Conservation (phyloP, 2,113 vertebrate species). For the Casuarius casuarius region DNA sequence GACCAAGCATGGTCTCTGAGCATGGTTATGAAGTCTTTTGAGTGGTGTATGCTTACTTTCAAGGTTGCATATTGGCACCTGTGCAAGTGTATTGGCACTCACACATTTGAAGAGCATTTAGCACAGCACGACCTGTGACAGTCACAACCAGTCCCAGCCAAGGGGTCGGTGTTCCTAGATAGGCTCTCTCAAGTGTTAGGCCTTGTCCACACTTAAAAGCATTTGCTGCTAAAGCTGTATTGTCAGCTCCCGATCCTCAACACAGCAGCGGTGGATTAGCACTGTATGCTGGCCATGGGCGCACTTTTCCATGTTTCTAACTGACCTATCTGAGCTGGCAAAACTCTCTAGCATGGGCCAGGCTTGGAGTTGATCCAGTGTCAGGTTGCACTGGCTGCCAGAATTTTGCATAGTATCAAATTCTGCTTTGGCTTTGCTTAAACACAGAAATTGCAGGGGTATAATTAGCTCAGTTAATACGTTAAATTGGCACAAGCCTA, state of each 20-base stretch:
- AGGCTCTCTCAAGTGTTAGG: not conserved
- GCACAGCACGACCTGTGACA: not conserved
- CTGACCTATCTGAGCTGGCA: not conserved
- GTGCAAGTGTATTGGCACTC: not conserved
- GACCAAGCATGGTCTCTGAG: rapidly evolving
- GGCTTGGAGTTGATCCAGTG: not conserved
- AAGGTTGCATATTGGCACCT: not conserved
- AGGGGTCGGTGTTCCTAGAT: too few species aligned
- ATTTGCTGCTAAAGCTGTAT: not conserved
- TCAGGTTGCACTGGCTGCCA: not conserved
- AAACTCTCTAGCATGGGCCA: not conserved
- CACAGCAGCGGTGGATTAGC: rapidly evolving
- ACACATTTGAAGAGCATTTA: not conserved
- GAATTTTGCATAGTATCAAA: not conserved
- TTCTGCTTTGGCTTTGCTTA: not conserved
- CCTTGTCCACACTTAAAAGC: not conserved
- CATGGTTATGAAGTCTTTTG: rapidly evolving
- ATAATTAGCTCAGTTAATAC: not conserved
- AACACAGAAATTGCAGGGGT: not conserved
- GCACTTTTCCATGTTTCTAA: not conserved
- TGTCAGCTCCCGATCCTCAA: not conserved
- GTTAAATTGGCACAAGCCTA: not conserved
- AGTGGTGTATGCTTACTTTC: not conserved
- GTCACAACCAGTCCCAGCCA: not conserved
- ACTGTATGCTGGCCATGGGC: rapidly evolving